Conservation (phyloP, 2,888 invertebrate genomes). For the Melikaiella ostensackeni region DNA sequence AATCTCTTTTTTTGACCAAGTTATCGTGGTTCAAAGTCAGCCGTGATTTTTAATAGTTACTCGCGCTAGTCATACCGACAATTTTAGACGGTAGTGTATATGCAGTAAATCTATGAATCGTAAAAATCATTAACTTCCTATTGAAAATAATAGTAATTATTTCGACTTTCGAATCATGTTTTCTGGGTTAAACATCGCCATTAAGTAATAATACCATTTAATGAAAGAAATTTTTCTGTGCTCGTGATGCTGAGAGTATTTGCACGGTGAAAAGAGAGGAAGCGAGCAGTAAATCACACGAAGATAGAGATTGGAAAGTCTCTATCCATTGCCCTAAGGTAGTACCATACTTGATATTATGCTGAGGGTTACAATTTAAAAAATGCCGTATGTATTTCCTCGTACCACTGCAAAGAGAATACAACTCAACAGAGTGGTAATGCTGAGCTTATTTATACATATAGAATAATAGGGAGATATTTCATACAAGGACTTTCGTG, state of each 20-base stretch:
- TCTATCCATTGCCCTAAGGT: conserved; percentile 27
- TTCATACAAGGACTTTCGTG: conserved; percentile 37
- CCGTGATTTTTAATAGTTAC: too few relatives aligned
- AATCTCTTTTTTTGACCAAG: too few relatives aligned
- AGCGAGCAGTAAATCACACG: conserved; percentile 31
- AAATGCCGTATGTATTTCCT: conserved; percentile 22
- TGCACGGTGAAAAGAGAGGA: conserved; percentile 21
- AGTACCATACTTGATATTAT: conserved; percentile 28
- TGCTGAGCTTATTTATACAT: conserved; percentile 19
- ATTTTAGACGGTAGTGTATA: too few relatives aligned
- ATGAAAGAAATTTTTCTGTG: conserved; percentile 21
- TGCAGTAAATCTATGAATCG: too few relatives aligned
- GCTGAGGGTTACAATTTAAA: background rate
- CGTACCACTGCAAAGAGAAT: background rate
- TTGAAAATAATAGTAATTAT: background rate
- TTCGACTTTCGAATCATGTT: background rate
- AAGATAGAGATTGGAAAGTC: conserved; percentile 36
- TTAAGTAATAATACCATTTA: conserved; percentile 23
- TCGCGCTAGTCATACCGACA: too few relatives aligned
- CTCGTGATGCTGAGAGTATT: conserved; percentile 9
- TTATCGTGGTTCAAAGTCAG: too few relatives aligned
- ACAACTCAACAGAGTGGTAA: background rate
- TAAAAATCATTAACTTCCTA: too few relatives aligned
- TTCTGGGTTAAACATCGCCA: conserved; percentile 4
- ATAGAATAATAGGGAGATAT: conserved; percentile 17